phyloP scores from a whole-genome alignment of 2,113 vertebrate genomes.

The Indicator indicator region DNA sequence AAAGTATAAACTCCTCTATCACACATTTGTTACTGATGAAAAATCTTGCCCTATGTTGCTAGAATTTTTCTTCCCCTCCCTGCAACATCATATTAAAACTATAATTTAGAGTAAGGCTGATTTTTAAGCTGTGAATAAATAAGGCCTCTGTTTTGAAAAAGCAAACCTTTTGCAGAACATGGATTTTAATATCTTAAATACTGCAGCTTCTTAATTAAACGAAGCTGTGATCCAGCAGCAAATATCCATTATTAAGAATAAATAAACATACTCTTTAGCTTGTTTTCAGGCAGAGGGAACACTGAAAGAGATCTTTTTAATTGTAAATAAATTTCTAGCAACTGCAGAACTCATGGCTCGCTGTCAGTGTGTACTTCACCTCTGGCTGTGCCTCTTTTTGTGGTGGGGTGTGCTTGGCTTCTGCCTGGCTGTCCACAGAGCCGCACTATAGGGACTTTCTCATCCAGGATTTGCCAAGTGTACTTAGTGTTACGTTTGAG shows the following conservation, averaged over 20 bases:
- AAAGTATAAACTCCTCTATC: conserved; percentile 61
- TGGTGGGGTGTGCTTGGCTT: conserved; percentile 27
- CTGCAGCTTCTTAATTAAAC: conserved; percentile 61
- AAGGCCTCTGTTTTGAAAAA: conserved; percentile 41
- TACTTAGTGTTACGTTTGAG: conserved; percentile 72
- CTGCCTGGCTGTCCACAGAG: conserved; percentile 47
- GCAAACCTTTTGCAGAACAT: conserved; percentile 24
- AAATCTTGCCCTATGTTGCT: background rate
- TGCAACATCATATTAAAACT: conserved; percentile 53
- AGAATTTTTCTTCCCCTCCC: background rate
- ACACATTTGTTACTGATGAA: conserved; percentile 57
- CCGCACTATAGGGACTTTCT: conserved; percentile 55
- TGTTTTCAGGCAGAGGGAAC: background rate
- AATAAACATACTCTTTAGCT: conserved; percentile 64
- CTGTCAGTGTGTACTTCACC: background rate
- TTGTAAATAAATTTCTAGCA: conserved; percentile 14
- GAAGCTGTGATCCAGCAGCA: conserved; percentile 54
- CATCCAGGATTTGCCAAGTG: conserved; percentile 78
- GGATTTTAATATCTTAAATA: conserved; percentile 63
- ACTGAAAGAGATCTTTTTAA: background rate
- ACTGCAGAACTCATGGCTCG: conserved; percentile 20
- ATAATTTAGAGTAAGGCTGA: conserved; percentile 45
- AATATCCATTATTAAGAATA: conserved; percentile 64
- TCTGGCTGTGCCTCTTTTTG: conserved; percentile 18
- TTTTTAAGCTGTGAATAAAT: conserved; percentile 61